These are phyloP conservation scores for Meloidogyne floridensis DNA, from an alignment of 1,140 invertebrate species.

Conservation along the genomic window DNA sequence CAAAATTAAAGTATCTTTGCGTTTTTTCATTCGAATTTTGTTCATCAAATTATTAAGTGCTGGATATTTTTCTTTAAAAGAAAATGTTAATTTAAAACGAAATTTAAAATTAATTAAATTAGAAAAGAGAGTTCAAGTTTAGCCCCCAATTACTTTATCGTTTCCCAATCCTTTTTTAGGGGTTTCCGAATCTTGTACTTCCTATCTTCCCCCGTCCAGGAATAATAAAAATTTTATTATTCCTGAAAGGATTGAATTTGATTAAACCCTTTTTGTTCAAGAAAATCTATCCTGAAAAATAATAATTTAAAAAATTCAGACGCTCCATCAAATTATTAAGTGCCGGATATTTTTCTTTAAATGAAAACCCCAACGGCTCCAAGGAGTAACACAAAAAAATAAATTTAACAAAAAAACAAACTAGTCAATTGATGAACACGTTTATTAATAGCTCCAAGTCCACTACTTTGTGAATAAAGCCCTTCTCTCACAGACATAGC, in stretches of 20 bases:
- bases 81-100: neutral
- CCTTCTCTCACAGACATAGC: constrained; percentile 70
- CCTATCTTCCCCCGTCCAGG: too few relatives aligned
- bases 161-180: too few relatives aligned
- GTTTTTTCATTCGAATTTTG: constrained; percentile 68
- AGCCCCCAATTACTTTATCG: too few relatives aligned
- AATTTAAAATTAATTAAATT: constrained; percentile 2
- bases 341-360: constrained; percentile 68
- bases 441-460: constrained; percentile 45
- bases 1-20: constrained; percentile 68
- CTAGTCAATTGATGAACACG: constrained; percentile 44
- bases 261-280: too few relatives aligned
- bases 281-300: too few relatives aligned
- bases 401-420: neutral
- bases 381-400: too few relatives aligned
- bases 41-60: constrained; percentile 68
- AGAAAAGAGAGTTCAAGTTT: too few relatives aligned
- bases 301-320: too few relatives aligned
- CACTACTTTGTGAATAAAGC: constrained; percentile 63
- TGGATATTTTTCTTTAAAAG: constrained; percentile 67
- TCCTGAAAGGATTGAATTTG: too few relatives aligned
- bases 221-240: too few relatives aligned
- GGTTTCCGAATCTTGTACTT: too few relatives aligned
- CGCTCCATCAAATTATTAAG: constrained; percentile 67
- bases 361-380: neutral